Conservation (phyloP, 2,888 invertebrate species). For the Sphaerophoria taeniata region DNA sequence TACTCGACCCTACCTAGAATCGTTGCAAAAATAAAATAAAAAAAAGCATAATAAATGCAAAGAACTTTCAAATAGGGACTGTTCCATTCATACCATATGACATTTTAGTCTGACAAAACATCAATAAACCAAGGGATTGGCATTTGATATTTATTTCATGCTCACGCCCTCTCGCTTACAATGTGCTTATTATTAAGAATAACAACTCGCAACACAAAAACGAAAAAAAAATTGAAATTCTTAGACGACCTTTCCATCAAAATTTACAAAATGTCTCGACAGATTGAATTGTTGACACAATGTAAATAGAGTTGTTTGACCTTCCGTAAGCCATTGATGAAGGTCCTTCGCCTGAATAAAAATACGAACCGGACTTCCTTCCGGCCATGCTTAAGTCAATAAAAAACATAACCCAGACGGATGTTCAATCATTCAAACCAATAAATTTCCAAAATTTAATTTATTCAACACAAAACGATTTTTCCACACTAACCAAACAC, state of each 20-base stretch:
- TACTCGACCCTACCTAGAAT: no score
- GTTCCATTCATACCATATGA: neutral
- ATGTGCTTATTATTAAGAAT: no score
- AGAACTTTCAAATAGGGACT: neutral
- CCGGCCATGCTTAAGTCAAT: neutral
- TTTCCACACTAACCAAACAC: no score
- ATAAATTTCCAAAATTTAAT: neutral
- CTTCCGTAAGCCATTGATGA: constrained; percentile 12
- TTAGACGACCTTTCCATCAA: constrained; percentile 9
- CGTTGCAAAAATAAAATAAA: no score
- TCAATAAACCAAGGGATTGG: constrained; percentile 1
- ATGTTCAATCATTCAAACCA: neutral
- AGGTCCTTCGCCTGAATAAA: neutral
- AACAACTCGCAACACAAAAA: neutral
- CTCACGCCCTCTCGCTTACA: neutral
- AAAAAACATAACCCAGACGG: neutral
- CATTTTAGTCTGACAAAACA: neutral
- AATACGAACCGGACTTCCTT: neutral
- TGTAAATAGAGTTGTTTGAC: constrained; percentile 7
- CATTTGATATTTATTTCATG: neutral
- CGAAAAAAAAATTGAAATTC: neutral
- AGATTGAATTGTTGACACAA: constrained; percentile 20
- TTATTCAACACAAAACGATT: constrained; percentile 2
- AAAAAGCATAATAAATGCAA: no score
- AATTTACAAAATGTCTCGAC: constrained; percentile 30